Percentiles rank a stretch among this genome's conserved stretches.
Evolutionary conservation across 1,140 invertebrate genomes (phyloP).

Genomic region (Temnothorax longispinosus): DNA sequence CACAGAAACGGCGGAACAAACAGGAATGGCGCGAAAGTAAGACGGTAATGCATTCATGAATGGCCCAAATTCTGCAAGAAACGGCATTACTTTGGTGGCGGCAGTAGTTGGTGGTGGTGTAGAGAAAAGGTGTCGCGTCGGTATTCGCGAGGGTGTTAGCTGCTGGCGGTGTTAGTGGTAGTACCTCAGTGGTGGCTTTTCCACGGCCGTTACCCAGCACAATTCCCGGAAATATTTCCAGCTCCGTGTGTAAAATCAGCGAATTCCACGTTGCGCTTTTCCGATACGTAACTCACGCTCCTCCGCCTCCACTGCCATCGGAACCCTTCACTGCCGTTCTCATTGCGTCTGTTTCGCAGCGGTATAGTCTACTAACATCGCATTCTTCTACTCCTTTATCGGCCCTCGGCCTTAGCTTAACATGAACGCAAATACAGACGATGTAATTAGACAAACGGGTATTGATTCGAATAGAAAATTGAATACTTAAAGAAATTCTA

Average conservation of each 20-base stretch:
- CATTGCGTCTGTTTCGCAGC: conserved; percentile 36
- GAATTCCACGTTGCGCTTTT: conserved; percentile 76
- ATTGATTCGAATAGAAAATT: background rate
- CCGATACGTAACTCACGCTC: conserved; percentile 72
- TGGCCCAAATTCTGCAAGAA: conserved; percentile 73
- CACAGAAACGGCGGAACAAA: conserved; percentile 62
- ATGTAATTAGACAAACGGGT: conserved; percentile 4
- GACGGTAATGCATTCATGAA: conserved; percentile 79
- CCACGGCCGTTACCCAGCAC: conserved; percentile 61
- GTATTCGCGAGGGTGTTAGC: conserved; percentile 69
- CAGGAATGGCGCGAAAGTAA: conserved; percentile 63
- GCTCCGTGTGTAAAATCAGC: conserved; percentile 73
- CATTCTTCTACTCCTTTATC: conserved; percentile 30
- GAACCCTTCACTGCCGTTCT: conserved; percentile 1
- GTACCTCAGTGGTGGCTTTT: conserved; percentile 47
- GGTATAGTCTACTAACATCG: background rate
- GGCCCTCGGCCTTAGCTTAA: conserved; percentile 13
- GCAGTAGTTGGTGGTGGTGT: background rate
- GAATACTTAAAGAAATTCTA: background rate
- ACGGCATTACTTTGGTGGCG: conserved; percentile 61
- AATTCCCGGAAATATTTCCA: conserved; percentile 75
- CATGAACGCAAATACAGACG: background rate
- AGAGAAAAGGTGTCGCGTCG: conserved; percentile 67
- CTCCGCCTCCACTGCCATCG: conserved; percentile 20
- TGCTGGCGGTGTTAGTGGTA: background rate